Percentiles rank a stretch among this genome's conserved stretches.
These are phyloP conservation scores for Drosophila emarginata DNA, from an alignment of 2,888 invertebrate genomes.

Conservation along the genomic window DNA sequence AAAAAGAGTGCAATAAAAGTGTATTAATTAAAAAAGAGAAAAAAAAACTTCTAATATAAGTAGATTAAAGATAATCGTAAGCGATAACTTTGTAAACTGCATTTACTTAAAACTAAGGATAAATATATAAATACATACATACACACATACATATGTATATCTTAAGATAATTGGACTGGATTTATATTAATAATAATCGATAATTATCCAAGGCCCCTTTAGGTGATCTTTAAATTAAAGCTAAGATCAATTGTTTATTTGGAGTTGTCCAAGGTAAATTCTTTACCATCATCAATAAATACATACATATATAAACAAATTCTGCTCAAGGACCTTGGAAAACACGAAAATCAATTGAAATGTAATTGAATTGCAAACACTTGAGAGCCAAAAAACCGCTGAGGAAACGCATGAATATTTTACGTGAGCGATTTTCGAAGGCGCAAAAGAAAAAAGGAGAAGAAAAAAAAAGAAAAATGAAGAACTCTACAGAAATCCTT, in stretches of 20 bases:
- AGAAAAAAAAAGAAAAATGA: constrained; percentile 35
- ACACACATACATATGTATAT: too few species aligned
- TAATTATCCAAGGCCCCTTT: too few species aligned
- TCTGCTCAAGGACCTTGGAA: constrained; percentile 32
- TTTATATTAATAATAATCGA: too few species aligned
- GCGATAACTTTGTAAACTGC: neutral
- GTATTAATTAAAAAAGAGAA: constrained; percentile 14
- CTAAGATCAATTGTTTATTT: neutral
- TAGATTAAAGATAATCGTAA: constrained; percentile 15
- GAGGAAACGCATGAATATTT: constrained; percentile 73
- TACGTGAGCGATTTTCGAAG: constrained; percentile 66
- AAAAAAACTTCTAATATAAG: constrained; percentile 6
- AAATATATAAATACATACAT: neutral
- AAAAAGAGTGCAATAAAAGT: neutral
- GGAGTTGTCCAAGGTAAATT: neutral
- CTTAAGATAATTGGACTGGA: too few species aligned
- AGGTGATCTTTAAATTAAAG: too few species aligned
- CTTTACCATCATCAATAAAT: neutral
- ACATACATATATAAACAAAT: neutral
- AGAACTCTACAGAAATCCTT: constrained; percentile 40
- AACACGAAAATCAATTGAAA: constrained; percentile 72
- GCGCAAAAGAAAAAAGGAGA: constrained; percentile 1
- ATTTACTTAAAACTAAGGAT: neutral
- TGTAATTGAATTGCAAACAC: constrained; percentile 74
- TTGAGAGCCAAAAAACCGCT: constrained; percentile 65